Conservation (phyloP, 1,140 invertebrate genomes). For the Halesus radiatus region DNA sequence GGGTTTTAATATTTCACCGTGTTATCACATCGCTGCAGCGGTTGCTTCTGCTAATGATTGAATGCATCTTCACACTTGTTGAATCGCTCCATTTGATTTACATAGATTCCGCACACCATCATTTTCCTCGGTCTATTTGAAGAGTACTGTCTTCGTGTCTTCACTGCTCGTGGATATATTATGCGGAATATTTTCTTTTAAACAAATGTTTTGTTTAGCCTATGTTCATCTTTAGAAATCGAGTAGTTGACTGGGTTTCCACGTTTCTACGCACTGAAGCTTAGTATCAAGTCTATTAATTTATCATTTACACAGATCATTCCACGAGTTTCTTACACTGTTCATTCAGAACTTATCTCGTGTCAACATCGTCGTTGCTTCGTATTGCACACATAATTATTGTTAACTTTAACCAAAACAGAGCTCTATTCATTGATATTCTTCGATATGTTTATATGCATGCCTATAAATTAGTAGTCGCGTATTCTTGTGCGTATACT, state of each 20-base stretch:
- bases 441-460: background rate
- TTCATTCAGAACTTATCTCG: background rate
- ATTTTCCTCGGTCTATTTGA: conserved; percentile 8
- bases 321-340: background rate
- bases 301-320: too few relatives aligned
- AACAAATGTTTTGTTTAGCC: too few relatives aligned
- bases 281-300: too few relatives aligned
- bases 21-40: too few relatives aligned
- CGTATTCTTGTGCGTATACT: too few relatives aligned
- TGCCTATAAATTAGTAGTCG: background rate
- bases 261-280: too few relatives aligned
- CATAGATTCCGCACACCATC: background rate
- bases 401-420: background rate
- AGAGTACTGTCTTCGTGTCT: background rate
- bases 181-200: too few relatives aligned
- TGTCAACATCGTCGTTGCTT: background rate
- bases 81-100: background rate
- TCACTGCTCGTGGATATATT: too few relatives aligned
- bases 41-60: too few relatives aligned
- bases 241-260: too few relatives aligned
- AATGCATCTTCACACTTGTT: conserved; percentile 5
- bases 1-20: too few relatives aligned
- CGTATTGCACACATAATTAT: background rate
- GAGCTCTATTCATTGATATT: background rate
- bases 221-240: too few relatives aligned